Conservation (phyloP, 2,113 vertebrate species). For the Cryptomyrus ogoouensis region DNA sequence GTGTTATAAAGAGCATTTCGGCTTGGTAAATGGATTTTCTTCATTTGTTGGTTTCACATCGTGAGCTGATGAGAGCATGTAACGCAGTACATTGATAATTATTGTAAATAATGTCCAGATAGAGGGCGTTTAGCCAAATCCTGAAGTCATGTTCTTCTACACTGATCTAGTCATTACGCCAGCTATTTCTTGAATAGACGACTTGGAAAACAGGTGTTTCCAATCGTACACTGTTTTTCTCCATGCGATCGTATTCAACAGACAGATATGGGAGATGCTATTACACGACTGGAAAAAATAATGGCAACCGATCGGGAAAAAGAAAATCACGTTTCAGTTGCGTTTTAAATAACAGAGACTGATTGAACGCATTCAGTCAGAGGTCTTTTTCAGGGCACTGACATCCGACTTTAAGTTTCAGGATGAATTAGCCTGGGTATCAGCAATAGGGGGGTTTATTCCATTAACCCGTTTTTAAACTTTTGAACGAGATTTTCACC, state of each 20-base stretch:
- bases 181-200: conserved; percentile 39
- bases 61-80: conserved; percentile 29
- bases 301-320: conserved; percentile 13
- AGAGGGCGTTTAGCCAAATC: conserved; percentile 55
- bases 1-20: not conserved
- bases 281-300: conserved; percentile 50
- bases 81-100: conserved; percentile 54
- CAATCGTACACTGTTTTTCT: conserved; percentile 51
- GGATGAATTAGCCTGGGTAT: not conserved
- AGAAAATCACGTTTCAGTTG: conserved; percentile 37
- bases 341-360: conserved; percentile 63
- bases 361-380: conserved; percentile 53
- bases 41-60: conserved; percentile 24
- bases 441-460: not conserved
- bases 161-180: conserved; percentile 54
- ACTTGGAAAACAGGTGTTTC: conserved; percentile 65
- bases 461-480: not conserved
- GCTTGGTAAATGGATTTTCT: not conserved
- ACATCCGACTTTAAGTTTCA: not conserved
- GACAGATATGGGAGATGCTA: conserved; percentile 61
- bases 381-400: not conserved
- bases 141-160: conserved; percentile 56
- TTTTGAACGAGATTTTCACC: not conserved
- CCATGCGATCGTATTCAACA: conserved; percentile 20
- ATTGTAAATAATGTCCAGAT: conserved; percentile 58